A percentile compares a stretch with the other conserved stretches of the same genome.
Evolutionary conservation across 2,797 vertebrate genomes (phyloP).

Genomic region (Zalophus californianus): DNA sequence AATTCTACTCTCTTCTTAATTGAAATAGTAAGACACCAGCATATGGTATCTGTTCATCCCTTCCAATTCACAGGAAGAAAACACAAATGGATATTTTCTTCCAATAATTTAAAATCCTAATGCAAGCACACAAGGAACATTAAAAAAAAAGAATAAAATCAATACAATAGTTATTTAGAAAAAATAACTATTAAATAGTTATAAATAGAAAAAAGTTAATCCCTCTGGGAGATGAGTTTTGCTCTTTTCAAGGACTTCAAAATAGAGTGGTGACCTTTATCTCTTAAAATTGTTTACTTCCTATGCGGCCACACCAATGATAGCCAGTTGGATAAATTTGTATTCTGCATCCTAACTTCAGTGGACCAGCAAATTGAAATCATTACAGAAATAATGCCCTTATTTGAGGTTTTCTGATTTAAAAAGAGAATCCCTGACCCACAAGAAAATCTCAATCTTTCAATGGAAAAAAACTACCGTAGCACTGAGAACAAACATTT

Average conservation of each 20-base stretch:
- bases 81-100: neutral
- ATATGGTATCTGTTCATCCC: neutral
- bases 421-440: slow-evolving; percentile 47
- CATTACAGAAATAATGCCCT: slow-evolving; percentile 62
- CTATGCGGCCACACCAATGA: slow-evolving; percentile 5
- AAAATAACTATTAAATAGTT: no score
- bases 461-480: neutral
- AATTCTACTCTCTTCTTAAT: neutral
- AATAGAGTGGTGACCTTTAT: slow-evolving; percentile 64
- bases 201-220: slow-evolving; percentile 39
- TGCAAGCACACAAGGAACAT: neutral
- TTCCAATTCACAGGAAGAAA: neutral
- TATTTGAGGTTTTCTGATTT: slow-evolving; percentile 46
- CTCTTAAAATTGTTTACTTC: slow-evolving; percentile 72
- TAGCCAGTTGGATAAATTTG: slow-evolving; percentile 45
- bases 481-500: neutral
- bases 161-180: neutral
- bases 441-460: slow-evolving; percentile 43
- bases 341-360: slow-evolving; percentile 42
- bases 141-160: slow-evolving; percentile 52
- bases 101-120: slow-evolving; percentile 28
- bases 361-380: slow-evolving; percentile 66
- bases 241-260: slow-evolving; percentile 69
- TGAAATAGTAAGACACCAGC: neutral
- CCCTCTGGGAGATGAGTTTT: slow-evolving; percentile 51